Evolutionary conservation across 1,140 invertebrate species (phyloP).

Genomic region (Drosophila tsacasi): DNA sequence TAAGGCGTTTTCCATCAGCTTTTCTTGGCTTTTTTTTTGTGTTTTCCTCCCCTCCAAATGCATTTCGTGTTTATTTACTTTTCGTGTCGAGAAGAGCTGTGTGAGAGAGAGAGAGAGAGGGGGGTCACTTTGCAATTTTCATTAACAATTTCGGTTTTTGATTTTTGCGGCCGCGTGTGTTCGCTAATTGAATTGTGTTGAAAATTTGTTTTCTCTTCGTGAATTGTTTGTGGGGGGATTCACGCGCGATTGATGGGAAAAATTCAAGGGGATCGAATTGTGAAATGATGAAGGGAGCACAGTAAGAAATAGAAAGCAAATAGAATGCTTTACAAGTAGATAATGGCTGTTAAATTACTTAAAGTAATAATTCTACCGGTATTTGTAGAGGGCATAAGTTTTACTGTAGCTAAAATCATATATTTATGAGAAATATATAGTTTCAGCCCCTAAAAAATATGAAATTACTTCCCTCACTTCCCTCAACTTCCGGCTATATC

Average conservation of each 20-base stretch:
- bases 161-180: constrained; percentile 64
- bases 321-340: not conserved
- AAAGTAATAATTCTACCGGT: too few species aligned
- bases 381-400: not conserved
- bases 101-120: not conserved
- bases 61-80: constrained; percentile 67
- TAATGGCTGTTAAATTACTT: not conserved
- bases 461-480: not conserved
- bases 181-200: constrained; percentile 76
- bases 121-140: constrained; percentile 61
- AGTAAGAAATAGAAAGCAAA: not conserved
- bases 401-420: not conserved
- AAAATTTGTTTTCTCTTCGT: constrained; percentile 47
- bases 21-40: constrained; percentile 39
- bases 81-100: not conserved
- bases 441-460: not conserved
- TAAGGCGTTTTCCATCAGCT: constrained; percentile 70
- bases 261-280: not conserved
- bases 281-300: not conserved
- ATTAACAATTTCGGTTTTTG: constrained; percentile 68
- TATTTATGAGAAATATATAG: not conserved
- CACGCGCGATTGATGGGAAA: constrained; percentile 38
- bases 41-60: constrained; percentile 14
- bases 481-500: constrained; percentile 28
- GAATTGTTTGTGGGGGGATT: constrained; percentile 16